Conservation (phyloP, 2,797 vertebrate genomes). For the Pipistrellus pipistrellus region DNA sequence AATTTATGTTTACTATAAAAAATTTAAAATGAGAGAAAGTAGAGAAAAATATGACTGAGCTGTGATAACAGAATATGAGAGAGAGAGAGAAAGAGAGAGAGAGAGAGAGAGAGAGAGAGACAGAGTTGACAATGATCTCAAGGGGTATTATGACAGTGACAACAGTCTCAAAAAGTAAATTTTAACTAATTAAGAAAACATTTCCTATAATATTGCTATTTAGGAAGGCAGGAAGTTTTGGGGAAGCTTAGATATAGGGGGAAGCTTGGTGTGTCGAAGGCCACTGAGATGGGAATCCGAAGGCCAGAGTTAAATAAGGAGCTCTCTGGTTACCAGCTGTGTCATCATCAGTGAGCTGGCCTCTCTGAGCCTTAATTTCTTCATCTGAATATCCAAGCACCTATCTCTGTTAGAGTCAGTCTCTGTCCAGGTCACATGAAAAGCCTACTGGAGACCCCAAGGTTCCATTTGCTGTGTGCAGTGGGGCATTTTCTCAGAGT, state of each 20-base stretch:
- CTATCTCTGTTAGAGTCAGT: background rate
- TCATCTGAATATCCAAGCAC: background rate
- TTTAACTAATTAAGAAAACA: background rate
- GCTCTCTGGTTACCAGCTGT: background rate
- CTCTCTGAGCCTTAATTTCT: conserved; percentile 6
- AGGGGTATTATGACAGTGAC: background rate
- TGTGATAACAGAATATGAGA: background rate
- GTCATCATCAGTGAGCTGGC: background rate
- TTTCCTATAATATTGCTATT: background rate
- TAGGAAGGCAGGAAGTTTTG: background rate
- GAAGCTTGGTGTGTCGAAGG: background rate
- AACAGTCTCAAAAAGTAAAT: background rate
- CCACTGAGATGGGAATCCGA: background rate
- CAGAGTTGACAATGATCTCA: background rate
- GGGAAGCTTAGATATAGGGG: background rate
- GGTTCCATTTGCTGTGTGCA: background rate
- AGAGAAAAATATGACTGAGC: background rate
- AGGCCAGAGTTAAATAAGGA: background rate
- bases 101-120: background rate
- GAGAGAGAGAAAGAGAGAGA: background rate
- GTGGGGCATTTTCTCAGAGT: background rate
- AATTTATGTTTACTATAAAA: conserved; percentile 18
- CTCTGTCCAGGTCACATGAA: background rate
- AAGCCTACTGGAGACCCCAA: background rate
- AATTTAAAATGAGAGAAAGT: conserved; percentile 21